Base-by-base conservation (phyloP, 2,888 invertebrate genomes). In the Hesperia comma region DNA sequence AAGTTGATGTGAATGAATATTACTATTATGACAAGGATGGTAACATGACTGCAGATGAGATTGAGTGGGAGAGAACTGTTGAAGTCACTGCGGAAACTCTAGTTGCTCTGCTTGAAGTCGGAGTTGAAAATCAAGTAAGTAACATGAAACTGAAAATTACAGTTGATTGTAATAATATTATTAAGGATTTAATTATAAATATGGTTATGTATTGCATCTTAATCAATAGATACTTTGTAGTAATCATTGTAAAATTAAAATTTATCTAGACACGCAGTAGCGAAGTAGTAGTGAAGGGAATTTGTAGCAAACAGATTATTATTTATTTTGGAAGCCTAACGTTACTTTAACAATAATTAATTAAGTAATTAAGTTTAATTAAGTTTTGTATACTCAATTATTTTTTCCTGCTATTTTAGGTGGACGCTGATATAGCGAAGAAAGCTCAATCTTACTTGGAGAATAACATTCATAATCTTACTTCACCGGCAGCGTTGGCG, bases 1-100 rank as follows among this genome's bases (percentile, higher is more conserved):
- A 91, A 55, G 81, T 88, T 19, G 83, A 90, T 68, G 90, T 92
- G 0, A 91, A 90, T 74, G 92, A 92, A 69, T 92, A 92, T 74
- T 92, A 91, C 62, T 92, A 92, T 77, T 93, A 91, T 67, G 92
- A 92, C 70, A 92, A 86, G 75, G 88, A 93, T 76, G 92, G 93
- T 3, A 93, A 93, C 75, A 87, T 93, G 85, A 93, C 92, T 0
- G 76, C 90, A 41, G 88, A 93, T 43, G 86, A 88, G 70, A 85
- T 93, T 63, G 83, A 91, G 56, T 87, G 94, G 80, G 94, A 94
- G 72, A 90, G 94, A 70, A 92, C 89, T 63, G 93, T 94, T 6
- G 94, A 94, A 83, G 91, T 94, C 0, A 95, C 95, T 0, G 95
- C 95, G 0, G 94, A 95, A 76, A 95, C 95, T 1, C 84, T 95